Base-by-base conservation (phyloP, 2,888 invertebrate species). In the Amorpha juglandis region DNA sequence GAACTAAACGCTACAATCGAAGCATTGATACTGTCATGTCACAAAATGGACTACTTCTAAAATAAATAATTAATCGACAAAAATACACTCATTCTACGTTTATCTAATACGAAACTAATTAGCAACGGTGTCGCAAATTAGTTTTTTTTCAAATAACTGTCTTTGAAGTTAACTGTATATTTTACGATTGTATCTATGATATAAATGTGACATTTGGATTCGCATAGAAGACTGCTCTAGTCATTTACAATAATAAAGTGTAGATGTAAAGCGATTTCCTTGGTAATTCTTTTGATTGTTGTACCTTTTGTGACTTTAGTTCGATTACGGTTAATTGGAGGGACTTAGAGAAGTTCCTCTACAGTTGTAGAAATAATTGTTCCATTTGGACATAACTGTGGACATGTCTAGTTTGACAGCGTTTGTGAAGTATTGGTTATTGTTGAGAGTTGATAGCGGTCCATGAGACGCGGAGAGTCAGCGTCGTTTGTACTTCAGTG, bases 181-280 rank as follows among this genome's bases (percentile, higher is more conserved):
- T 50, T 50, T 19, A 42, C 42, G 33, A 27, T 14, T 19, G 19
- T 16, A 9, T 58, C 12, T 42, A 53, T 53, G 19, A 58, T n/a
- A 53, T 33, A 53, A 19, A 11, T 12, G 12, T 58, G n/a, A n/a
- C 42, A 19, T 42, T 81, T 81, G 81, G 81, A 73, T 79, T 82
- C 75, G 69, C 83, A 77, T 78, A 78, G 50, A 76, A 80, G 75
- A 83, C 80, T 80, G 83, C 82, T 84, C 82, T 75, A 80, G 79
- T 73, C 64, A 63, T 68, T 80, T 80, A 84, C 76, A 79, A 81
- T 79, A 83, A 82, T 79, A 80, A 76, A 75, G 78, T 72, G 74
- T 81, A 80, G 82, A 74, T 74, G 76, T 89, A 90, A 90, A 90
- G 88, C 91, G 81, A 87, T 88, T 83, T 91, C 88, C 89, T 91